A percentile compares a stretch with the other conserved stretches of the same genome.
phyloP scores from a whole-genome alignment of 64 coral and sea anemone genomes.

The Montipora foliosa region DNA sequence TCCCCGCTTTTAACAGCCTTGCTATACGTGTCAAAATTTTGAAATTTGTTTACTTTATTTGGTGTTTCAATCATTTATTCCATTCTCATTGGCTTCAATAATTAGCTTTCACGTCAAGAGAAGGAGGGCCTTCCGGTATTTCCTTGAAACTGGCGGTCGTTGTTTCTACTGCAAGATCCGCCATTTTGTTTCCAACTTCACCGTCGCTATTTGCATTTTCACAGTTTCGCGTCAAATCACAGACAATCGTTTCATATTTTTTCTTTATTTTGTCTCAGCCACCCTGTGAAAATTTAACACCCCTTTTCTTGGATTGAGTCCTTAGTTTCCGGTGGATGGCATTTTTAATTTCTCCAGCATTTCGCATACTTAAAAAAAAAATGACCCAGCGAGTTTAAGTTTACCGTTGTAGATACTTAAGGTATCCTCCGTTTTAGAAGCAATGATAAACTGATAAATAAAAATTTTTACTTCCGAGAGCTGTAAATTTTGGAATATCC shows the following conservation, averaged over 20 bases:
- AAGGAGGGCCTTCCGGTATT: neutral
- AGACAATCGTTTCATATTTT: neutral
- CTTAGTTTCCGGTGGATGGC: too few relatives aligned
- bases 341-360: too few relatives aligned
- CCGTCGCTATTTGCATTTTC: neutral
- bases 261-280: neutral
- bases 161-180: neutral
- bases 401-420: too few relatives aligned
- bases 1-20: too few relatives aligned
- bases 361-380: too few relatives aligned
- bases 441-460: neutral
- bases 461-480: neutral
- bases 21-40: neutral
- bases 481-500: neutral
- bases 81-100: neutral
- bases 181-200: conserved; percentile 10
- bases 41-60: neutral
- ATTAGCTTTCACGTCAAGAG: neutral
- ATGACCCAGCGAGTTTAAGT: too few relatives aligned
- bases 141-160: neutral
- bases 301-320: neutral
- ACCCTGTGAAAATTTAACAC: neutral
- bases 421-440: too few relatives aligned
- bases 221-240: conserved; percentile 12
- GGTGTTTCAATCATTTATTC: neutral